These are phyloP conservation scores for Ahaetulla prasina DNA, from an alignment of 2,113 vertebrate genomes.

Conservation along the genomic window DNA sequence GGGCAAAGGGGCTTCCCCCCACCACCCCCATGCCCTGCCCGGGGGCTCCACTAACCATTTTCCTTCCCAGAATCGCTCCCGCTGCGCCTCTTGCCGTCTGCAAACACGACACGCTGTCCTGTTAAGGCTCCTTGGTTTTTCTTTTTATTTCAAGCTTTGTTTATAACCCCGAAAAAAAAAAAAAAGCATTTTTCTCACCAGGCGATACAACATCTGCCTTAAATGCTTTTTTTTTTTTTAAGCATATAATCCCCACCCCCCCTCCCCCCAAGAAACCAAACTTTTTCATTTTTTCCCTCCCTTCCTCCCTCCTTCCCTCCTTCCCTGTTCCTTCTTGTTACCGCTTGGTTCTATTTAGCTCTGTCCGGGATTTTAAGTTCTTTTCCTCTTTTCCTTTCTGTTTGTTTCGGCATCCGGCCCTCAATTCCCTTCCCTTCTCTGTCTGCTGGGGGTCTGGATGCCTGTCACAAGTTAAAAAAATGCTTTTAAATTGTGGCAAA, in stretches of 20 bases:
- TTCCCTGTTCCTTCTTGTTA: background rate
- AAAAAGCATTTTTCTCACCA: conserved; percentile 47
- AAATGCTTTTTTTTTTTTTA: conserved; percentile 36
- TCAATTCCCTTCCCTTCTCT: conserved; percentile 53
- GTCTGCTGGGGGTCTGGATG: conserved; percentile 60
- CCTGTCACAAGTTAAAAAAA: conserved; percentile 71
- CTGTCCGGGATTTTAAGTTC: conserved; percentile 36
- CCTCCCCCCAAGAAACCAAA: conserved; percentile 50
- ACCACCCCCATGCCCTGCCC: no score
- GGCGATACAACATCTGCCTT: background rate
- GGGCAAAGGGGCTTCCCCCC: no score
- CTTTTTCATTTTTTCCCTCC: background rate
- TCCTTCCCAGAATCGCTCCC: conserved; percentile 12
- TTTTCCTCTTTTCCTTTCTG: conserved; percentile 19
- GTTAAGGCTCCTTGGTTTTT: conserved; percentile 9
- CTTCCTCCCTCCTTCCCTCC: no score
- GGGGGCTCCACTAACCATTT: conserved; percentile 7
- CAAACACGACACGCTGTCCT: background rate
- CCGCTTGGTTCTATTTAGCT: conserved; percentile 11
- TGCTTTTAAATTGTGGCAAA: conserved; percentile 69
- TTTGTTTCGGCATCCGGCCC: conserved; percentile 61
- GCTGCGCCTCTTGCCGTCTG: background rate
- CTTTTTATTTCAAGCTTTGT: background rate
- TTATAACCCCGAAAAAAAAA: conserved; percentile 43
- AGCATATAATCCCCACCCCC: conserved; percentile 30